These are phyloP conservation scores for Atrichornis clamosus DNA, from an alignment of 2,113 vertebrate species.

Conservation along the genomic window DNA sequence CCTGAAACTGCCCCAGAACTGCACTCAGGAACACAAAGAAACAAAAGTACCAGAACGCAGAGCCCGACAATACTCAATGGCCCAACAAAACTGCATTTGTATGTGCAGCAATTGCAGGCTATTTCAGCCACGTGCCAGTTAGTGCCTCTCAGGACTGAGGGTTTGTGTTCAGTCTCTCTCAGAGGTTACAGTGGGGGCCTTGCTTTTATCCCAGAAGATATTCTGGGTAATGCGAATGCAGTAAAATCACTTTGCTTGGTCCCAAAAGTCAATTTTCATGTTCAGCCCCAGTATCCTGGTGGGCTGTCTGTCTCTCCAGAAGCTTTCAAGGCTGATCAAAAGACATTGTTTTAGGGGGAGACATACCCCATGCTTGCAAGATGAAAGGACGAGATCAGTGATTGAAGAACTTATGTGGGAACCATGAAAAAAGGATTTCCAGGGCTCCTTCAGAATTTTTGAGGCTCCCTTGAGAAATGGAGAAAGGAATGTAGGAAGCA, in stretches of 20 bases:
- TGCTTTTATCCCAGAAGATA: background rate
- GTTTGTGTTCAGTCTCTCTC: background rate
- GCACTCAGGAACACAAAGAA: background rate
- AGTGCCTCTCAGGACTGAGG: background rate
- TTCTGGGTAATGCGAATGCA: background rate
- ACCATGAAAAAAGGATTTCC: slow-evolving; percentile 8
- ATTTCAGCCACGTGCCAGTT: background rate
- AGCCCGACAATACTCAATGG: background rate
- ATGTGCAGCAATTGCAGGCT: background rate
- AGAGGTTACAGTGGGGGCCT: background rate
- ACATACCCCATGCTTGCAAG: background rate
- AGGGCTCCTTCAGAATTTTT: background rate
- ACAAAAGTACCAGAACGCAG: background rate
- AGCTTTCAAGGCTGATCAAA: slow-evolving; percentile 27
- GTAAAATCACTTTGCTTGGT: background rate
- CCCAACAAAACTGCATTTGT: background rate
- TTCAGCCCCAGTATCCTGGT: background rate
- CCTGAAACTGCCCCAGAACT: background rate
- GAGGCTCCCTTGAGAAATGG: background rate
- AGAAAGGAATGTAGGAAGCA: background rate
- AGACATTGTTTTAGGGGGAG: background rate
- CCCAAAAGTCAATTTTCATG: background rate
- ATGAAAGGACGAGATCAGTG: slow-evolving; percentile 10
- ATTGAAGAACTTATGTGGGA: background rate
- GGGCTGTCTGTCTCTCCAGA: background rate